Conservation (phyloP, 2,797 vertebrate species). For the Pseudochirops corinnae region DNA sequence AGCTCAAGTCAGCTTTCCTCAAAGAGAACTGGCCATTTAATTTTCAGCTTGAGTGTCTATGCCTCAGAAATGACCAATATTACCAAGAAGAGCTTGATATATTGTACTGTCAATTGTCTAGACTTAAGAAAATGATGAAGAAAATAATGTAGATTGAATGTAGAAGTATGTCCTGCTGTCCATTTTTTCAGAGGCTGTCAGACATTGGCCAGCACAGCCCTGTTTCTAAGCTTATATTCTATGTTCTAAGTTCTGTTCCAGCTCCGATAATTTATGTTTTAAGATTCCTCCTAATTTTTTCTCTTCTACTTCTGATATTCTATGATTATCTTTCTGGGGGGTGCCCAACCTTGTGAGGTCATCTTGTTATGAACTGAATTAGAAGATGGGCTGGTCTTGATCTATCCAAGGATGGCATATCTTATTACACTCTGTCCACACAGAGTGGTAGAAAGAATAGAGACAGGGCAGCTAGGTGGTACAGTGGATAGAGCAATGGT, state of each 20-base stretch:
- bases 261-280: neutral
- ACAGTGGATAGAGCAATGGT: neutral
- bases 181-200: neutral
- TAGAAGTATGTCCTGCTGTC: neutral
- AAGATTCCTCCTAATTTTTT: neutral
- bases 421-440: neutral
- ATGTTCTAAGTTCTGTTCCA: neutral
- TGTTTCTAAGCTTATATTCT: neutral
- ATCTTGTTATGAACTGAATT: neutral
- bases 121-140: neutral
- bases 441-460: neutral
- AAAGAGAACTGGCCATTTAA: neutral
- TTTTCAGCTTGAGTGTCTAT: neutral
- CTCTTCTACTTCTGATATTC: neutral
- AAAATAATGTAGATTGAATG: neutral
- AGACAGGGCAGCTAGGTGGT: neutral
- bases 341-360: neutral
- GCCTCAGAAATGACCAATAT: neutral
- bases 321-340: neutral
- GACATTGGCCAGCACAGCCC: neutral
- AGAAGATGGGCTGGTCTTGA: neutral
- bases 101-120: neutral
- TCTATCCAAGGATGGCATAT: neutral
- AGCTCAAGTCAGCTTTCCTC: neutral
- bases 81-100: neutral